phyloP scores from a whole-genome alignment of 2,797 vertebrate species.

The Pseudotriccus pelzelni region DNA sequence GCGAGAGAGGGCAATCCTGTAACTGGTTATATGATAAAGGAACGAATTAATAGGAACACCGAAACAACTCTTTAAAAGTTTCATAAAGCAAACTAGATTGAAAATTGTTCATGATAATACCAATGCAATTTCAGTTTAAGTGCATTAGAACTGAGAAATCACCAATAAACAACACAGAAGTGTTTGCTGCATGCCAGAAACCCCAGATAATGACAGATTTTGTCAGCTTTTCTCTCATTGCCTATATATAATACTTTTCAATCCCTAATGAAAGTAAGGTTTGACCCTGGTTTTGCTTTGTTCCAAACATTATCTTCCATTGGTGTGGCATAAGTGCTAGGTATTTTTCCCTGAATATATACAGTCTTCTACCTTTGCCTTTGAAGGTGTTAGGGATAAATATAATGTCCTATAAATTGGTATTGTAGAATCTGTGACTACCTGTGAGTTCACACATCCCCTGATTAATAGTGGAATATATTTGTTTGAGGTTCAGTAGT shows the following conservation, averaged over 20 bases:
- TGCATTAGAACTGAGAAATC: not conserved
- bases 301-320: not conserved
- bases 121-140: not conserved
- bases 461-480: not conserved
- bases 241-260: not conserved
- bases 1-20: not conserved
- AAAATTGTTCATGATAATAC: not conserved
- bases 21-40: not conserved
- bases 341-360: not conserved
- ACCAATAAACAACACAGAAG: not conserved
- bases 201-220: not conserved
- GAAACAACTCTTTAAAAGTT: not conserved
- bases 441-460: not conserved
- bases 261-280: not conserved
- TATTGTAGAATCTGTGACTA: not conserved
- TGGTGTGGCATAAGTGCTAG: not conserved
- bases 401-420: not conserved
- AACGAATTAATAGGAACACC: not conserved
- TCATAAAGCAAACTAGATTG: not conserved
- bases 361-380: not conserved
- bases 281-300: not conserved
- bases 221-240: not conserved
- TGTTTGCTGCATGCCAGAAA: not conserved
- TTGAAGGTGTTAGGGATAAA: not conserved
- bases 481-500: not conserved